phyloP scores from a whole-genome alignment of 23 tunicate species.

The Trididemnum nubilum region DNA sequence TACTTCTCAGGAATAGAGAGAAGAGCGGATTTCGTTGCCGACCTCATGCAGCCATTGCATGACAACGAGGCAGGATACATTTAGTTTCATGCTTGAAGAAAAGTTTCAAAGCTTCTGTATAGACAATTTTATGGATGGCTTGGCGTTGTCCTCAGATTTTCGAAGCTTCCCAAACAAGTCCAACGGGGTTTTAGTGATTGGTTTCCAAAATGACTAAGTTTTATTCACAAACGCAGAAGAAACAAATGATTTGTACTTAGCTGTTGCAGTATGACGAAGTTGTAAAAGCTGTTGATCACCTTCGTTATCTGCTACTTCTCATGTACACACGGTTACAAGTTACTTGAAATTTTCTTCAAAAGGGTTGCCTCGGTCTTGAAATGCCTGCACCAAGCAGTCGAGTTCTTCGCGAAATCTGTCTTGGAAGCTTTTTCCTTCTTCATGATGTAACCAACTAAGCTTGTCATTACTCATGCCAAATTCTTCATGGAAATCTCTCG shows the following conservation, averaged over 20 bases:
- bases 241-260: background rate
- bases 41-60: too few relatives aligned
- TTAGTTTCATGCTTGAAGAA: too few relatives aligned
- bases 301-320: background rate
- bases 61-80: too few relatives aligned
- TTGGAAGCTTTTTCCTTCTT: conserved; percentile 11
- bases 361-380: conserved; percentile 8
- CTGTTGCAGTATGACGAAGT: background rate
- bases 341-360: background rate
- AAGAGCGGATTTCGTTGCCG: too few relatives aligned
- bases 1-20: too few relatives aligned
- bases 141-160: background rate
- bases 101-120: too few relatives aligned
- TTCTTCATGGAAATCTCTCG: conserved; percentile 3
- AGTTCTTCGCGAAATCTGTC: conserved; percentile 13
- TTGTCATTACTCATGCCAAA: conserved; percentile 6
- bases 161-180: conserved; percentile 7
- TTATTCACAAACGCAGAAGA: background rate
- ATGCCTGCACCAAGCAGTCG: background rate
- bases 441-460: conserved; percentile 10
- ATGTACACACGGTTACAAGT: background rate
- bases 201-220: background rate
- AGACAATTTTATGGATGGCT: background rate
- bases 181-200: conserved; percentile 1
- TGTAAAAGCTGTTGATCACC: conserved; percentile 8